Conservation (phyloP, 2,888 invertebrate genomes). For the Macrophya alboannulata region DNA sequence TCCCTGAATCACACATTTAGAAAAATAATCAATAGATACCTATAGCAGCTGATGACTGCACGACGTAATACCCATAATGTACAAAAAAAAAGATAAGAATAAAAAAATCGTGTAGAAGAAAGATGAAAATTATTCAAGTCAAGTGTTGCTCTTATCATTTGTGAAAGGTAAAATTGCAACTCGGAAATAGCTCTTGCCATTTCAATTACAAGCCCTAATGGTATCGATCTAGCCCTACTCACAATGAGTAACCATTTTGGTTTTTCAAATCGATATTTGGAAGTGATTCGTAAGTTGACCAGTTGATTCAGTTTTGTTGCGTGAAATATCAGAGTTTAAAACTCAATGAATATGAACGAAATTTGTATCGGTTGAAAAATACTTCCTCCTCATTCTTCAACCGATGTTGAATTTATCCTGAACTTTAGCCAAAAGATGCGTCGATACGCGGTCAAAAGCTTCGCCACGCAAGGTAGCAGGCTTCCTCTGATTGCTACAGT, state of each 20-base stretch:
- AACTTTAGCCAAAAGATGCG: conserved; percentile 14
- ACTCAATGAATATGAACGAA: background rate
- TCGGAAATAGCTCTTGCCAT: background rate
- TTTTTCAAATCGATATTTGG: background rate
- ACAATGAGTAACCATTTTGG: background rate
- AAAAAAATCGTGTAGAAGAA: background rate
- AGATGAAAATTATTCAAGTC: background rate
- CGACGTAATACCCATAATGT: background rate
- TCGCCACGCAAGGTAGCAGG: background rate
- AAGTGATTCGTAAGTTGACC: background rate
- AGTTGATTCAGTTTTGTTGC: background rate
- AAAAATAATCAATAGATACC: background rate
- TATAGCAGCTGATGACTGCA: background rate
- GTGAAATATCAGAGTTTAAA: background rate
- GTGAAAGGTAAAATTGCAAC: background rate
- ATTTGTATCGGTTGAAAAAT: background rate
- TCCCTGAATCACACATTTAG: background rate
- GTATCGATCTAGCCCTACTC: background rate
- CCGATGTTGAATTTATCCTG: conserved; percentile 32
- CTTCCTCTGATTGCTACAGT: conserved; percentile 22
- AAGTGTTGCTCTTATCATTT: background rate
- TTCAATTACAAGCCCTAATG: background rate
- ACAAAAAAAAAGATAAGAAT: background rate
- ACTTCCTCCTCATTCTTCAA: conserved; percentile 13
- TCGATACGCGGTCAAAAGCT: background rate